Evolutionary conservation across 53 echinoderm and acorn worm genomes (phyloP).

Genomic region (Temnopleurus reevesii): DNA sequence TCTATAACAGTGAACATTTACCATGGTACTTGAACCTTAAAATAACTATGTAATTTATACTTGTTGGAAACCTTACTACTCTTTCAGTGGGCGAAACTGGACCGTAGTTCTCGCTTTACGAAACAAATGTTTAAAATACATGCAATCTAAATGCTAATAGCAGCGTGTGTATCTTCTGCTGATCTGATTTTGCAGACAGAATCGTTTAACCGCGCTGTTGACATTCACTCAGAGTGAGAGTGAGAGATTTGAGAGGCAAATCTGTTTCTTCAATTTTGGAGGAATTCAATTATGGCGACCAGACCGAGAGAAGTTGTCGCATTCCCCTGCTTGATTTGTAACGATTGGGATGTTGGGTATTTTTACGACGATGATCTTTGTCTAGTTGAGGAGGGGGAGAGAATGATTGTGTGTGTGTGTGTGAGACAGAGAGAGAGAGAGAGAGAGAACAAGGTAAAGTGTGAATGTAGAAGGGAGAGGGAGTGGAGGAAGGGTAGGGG

Average conservation of each 20-base stretch:
- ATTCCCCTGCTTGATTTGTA: not conserved
- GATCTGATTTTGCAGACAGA: not conserved
- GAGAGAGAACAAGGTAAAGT: not conserved
- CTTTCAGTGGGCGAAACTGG: not conserved
- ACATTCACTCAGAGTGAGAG: not conserved
- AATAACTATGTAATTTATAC: too few relatives aligned
- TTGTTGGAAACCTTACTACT: too few relatives aligned
- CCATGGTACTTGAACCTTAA: too few relatives aligned
- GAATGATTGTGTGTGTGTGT: not conserved
- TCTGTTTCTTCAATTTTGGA: constrained; percentile 26
- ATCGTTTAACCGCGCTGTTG: constrained; percentile 14
- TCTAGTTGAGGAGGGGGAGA: not conserved
- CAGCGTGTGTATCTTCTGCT: not conserved
- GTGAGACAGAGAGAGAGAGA: not conserved
- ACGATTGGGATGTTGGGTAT: not conserved
- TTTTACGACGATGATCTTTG: not conserved
- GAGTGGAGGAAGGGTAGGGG: not conserved
- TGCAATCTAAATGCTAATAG: constrained; percentile 28
- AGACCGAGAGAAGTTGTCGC: not conserved
- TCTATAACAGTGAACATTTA: too few relatives aligned
- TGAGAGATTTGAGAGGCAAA: constrained; percentile 31
- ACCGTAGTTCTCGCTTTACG: not conserved
- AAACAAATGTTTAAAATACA: not conserved
- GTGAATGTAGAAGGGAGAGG: not conserved
- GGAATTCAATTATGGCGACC: constrained; percentile 4